Base-by-base conservation (phyloP, 2,888 invertebrate genomes). In the Digitonthophagus gazella region DNA sequence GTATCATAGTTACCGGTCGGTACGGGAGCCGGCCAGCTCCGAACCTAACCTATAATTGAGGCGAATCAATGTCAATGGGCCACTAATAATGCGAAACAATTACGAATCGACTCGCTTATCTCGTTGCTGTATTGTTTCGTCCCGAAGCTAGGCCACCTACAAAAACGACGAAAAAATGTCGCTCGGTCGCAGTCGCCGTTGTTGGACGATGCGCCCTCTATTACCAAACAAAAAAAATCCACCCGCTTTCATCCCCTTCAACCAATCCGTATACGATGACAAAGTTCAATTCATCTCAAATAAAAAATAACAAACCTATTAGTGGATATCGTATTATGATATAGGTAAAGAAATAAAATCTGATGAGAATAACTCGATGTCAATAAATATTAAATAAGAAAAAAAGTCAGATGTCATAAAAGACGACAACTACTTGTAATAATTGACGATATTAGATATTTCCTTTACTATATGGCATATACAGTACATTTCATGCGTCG, bases 41-140 rank as follows among this genome's bases (percentile, higher is more conserved):
- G 55, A 66, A 66, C 58, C 63, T 61, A 69, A 58, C 61, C 56
- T 61, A 63, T 73, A 75, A 75, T 74, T 72, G 73, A 73, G 71
- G 71, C 72, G 75, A 75, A 78, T 77, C 75, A 74, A 76, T 77
- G 78, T 76, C 77, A 77, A 76, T 78, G 75, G 76, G 75, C 71
- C 76, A 76, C 75, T 75, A 76, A 76, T 76, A 77, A 76, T 74
- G 71, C 72, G 74, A 75, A 76, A 75, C 76, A 75, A 76, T 78
- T 74, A 72, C 73, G 73, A 74, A 72, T 75, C 73, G 74, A 72
- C 69, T 71, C 70, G 75, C 74, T 75, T 74, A 75, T 75, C 75
- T 74, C 72, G 68, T 72, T 67, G 72, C 69, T 69, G 72, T 71
- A 67, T 72, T 71, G 57, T 64, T 63, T 16, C 44, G 19, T 56